A percentile compares a stretch with the other conserved stretches of the same genome.
phyloP scores from a whole-genome alignment of 1,140 invertebrate genomes.

The Himalopsyche phryganea region DNA sequence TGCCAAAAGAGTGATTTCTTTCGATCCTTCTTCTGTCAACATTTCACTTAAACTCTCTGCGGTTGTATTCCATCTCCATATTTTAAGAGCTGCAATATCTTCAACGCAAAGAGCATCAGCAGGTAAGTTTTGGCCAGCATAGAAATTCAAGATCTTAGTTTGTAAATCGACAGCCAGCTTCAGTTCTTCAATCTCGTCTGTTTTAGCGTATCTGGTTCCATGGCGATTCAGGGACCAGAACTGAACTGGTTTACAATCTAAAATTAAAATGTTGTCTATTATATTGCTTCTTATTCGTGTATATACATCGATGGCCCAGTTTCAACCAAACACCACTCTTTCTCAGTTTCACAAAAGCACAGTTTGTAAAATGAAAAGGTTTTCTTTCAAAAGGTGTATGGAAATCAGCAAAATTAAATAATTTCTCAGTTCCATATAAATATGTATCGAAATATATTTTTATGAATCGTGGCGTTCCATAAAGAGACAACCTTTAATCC shows the following conservation, averaged over 20 bases:
- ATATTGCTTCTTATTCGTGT: no score
- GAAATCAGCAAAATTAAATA: no score
- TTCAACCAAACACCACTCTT: no score
- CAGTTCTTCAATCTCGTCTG: slow-evolving; percentile 42
- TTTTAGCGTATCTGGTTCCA: slow-evolving; percentile 51
- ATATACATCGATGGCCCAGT: no score
- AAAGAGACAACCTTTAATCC: no score
- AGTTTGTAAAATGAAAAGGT: no score
- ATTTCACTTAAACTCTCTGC: slow-evolving; percentile 7
- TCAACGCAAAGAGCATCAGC: slow-evolving; percentile 2
- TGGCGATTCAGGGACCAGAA: slow-evolving; percentile 57
- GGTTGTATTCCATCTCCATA: slow-evolving; percentile 20
- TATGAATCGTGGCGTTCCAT: no score
- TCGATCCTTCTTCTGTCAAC: slow-evolving; percentile 16
- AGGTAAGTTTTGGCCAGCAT: background rate
- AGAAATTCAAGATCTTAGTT: slow-evolving; percentile 13
- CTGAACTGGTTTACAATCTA: slow-evolving; percentile 53
- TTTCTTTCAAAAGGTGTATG: no score
- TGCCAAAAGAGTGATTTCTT: slow-evolving; percentile 12
- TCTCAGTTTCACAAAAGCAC: no score
- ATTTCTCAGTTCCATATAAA: no score
- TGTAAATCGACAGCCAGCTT: slow-evolving; percentile 46
- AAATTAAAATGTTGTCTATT: slow-evolving; percentile 28
- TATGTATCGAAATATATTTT: no score
- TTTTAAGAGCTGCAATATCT: slow-evolving; percentile 10